Conservation (phyloP, 2,888 invertebrate genomes). For the Eustalomyia histrio region DNA sequence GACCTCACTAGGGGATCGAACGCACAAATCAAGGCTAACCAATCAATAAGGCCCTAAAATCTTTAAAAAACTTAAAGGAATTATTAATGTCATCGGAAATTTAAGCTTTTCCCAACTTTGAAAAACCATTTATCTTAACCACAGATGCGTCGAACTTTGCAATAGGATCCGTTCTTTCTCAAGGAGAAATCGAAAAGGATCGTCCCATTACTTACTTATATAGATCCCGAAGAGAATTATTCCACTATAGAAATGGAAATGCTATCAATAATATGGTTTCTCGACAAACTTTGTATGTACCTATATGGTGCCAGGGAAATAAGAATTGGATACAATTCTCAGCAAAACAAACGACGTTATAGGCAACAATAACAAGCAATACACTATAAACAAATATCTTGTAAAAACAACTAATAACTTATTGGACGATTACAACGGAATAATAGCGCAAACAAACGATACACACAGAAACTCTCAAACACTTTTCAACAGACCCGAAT, state of each 20-base stretch:
- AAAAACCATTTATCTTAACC: constrained; percentile 39
- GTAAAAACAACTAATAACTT: constrained; percentile 21
- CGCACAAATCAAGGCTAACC: constrained; percentile 40
- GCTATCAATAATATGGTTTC: constrained; percentile 47
- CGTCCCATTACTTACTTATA: constrained; percentile 38
- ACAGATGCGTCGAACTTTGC: too few species aligned
- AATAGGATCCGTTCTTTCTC: constrained; percentile 54
- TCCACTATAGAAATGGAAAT: constrained; percentile 54
- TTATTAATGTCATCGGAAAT: constrained; percentile 48
- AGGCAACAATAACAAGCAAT: constrained; percentile 31
- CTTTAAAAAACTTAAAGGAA: constrained; percentile 42
- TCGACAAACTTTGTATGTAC: constrained; percentile 35
- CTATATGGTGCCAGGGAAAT: constrained; percentile 43
- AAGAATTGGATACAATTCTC: constrained; percentile 27
- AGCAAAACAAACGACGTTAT: neutral
- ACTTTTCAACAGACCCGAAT: too few species aligned
- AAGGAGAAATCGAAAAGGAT: constrained; percentile 46
- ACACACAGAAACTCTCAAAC: too few species aligned
- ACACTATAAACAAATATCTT: constrained; percentile 27
- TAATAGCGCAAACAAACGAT: too few species aligned
- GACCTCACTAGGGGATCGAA: constrained; percentile 18
- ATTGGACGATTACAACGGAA: too few species aligned
- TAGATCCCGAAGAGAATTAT: constrained; percentile 41
- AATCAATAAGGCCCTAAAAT: constrained; percentile 25
- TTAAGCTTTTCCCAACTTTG: constrained; percentile 34